Evolutionary conservation across 2,113 vertebrate genomes (phyloP).

Genomic region (Orientallactaga bullata): DNA sequence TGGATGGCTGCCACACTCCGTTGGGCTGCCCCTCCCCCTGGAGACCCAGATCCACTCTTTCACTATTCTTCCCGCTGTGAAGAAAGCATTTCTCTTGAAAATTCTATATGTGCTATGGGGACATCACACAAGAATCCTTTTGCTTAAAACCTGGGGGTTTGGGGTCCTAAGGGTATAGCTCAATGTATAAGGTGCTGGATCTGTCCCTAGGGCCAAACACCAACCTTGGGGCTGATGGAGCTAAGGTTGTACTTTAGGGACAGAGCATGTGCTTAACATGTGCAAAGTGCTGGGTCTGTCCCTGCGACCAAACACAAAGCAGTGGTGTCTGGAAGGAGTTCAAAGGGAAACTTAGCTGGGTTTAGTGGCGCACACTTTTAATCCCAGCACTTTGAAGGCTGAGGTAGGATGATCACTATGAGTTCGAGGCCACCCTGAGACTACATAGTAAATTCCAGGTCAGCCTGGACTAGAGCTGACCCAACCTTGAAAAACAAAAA

Average conservation of each 20-base stretch:
- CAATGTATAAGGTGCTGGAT: neutral
- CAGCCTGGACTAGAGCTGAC: no score
- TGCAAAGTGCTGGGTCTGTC: neutral
- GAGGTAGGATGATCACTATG: no score
- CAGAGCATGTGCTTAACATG: no score
- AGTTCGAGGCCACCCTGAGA: no score
- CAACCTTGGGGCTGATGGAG: neutral
- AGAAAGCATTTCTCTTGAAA: conserved; percentile 60
- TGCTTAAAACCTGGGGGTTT: neutral
- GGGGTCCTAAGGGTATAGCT: neutral
- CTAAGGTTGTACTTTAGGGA: neutral
- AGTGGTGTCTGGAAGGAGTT: neutral
- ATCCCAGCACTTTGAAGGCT: no score
- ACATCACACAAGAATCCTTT: neutral
- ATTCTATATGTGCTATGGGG: neutral
- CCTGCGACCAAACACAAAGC: neutral
- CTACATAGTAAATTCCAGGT: no score
- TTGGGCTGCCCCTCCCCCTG: neutral
- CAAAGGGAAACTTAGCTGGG: no score
- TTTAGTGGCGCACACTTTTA: no score
- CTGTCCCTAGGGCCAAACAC: neutral
- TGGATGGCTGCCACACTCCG: neutral
- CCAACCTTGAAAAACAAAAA: no score
- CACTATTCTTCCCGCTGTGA: conserved; percentile 38
- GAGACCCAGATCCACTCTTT: conserved; percentile 17